phyloP scores from a whole-genome alignment of 2,888 invertebrate species.

The Charanyca ferruginea region DNA sequence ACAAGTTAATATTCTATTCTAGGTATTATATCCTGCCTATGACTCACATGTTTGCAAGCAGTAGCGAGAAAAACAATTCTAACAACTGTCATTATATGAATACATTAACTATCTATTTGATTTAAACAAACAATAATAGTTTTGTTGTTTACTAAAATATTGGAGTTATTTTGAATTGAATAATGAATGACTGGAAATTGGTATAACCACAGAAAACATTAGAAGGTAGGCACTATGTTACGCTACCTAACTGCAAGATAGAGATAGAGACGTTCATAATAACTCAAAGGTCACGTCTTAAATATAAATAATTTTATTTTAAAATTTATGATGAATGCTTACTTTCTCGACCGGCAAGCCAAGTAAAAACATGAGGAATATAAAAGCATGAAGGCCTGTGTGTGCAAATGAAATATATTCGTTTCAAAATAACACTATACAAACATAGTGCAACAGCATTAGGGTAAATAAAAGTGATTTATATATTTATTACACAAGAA shows the following conservation, averaged over 20 bases:
- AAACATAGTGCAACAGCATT: constrained; percentile 34
- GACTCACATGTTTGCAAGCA: constrained; percentile 17
- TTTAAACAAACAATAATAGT: constrained; percentile 26
- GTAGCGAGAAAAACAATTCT: constrained; percentile 27
- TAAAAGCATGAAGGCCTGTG: constrained; percentile 55
- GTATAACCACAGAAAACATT: no score
- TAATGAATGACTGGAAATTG: not conserved
- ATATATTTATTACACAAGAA: constrained; percentile 4
- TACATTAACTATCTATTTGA: constrained; percentile 5
- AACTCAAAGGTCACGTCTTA: constrained; percentile 7
- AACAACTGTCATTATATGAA: constrained; percentile 41
- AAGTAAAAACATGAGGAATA: constrained; percentile 56
- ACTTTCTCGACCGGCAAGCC: constrained; percentile 42
- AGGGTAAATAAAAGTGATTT: constrained; percentile 25
- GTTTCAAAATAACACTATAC: constrained; percentile 40
- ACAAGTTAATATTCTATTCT: constrained; percentile 48
- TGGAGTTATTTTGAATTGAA: constrained; percentile 1
- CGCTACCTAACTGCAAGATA: not conserved
- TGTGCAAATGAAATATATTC: constrained; percentile 37
- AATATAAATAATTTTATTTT: not conserved
- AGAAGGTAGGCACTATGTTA: no score
- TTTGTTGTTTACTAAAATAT: constrained; percentile 28
- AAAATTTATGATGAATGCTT: constrained; percentile 13
- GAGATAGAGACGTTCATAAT: not conserved
- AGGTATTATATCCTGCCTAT: constrained; percentile 43